Evolutionary conservation across 2,888 invertebrate species (phyloP).

Genomic region (Chaetogeoica ovagalla): DNA sequence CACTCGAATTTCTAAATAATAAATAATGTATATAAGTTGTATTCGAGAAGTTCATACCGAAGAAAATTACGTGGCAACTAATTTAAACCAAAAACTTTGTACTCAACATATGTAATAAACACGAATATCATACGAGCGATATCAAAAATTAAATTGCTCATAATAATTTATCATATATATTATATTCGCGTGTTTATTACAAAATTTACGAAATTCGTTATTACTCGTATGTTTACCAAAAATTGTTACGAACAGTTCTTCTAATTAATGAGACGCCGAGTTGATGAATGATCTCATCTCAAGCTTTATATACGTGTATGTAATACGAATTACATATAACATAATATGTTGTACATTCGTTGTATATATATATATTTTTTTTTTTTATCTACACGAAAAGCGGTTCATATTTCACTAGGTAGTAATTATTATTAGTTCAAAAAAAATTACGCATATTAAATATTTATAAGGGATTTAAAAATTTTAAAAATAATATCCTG

Average conservation of each 20-base stretch:
- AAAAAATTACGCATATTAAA: too few relatives aligned
- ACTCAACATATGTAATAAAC: background rate
- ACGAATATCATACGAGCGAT: background rate
- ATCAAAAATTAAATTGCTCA: background rate
- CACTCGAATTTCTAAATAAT: too few relatives aligned
- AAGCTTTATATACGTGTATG: too few relatives aligned
- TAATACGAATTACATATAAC: too few relatives aligned
- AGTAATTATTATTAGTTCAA: too few relatives aligned
- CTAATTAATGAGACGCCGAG: background rate
- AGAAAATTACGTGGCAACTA: background rate
- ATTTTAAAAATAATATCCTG: too few relatives aligned
- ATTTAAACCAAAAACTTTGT: background rate
- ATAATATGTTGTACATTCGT: too few relatives aligned
- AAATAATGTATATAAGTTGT: too few relatives aligned
- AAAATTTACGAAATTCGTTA: background rate
- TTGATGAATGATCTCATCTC: background rate
- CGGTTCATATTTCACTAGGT: too few relatives aligned
- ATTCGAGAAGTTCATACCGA: background rate
- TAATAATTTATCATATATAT: background rate
- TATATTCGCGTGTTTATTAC: background rate
- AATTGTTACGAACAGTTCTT: background rate
- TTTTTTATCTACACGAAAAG: too few relatives aligned
- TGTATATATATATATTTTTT: too few relatives aligned
- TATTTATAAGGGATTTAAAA: too few relatives aligned
- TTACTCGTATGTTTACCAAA: background rate